phyloP scores from a whole-genome alignment of 2,888 invertebrate species.

The Labia minor region DNA sequence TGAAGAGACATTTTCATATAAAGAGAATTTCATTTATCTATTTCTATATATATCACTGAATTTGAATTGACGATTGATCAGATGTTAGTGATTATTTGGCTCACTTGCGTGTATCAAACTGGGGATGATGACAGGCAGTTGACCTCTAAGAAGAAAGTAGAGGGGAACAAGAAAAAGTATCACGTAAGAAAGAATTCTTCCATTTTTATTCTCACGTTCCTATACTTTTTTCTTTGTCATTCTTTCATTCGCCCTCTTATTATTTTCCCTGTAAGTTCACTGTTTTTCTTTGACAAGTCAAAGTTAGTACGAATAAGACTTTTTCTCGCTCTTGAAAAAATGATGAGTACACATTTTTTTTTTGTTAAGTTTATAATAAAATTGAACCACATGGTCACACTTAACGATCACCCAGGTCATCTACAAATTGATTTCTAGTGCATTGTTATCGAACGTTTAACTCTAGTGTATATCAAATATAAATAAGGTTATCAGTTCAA shows the following conservation, averaged over 20 bases:
- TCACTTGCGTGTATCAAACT: too few relatives aligned
- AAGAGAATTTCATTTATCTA: background rate
- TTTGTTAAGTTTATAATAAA: background rate
- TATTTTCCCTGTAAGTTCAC: background rate
- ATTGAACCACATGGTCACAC: background rate
- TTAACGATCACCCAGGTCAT: background rate
- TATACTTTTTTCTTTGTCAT: background rate
- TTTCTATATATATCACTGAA: background rate
- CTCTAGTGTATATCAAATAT: too few relatives aligned
- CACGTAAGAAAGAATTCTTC: background rate
- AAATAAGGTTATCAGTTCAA: too few relatives aligned
- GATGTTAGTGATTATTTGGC: too few relatives aligned
- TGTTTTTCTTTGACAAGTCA: conserved; percentile 13
- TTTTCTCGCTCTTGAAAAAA: background rate
- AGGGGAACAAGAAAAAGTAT: background rate
- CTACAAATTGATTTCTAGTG: too few relatives aligned
- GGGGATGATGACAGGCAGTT: background rate
- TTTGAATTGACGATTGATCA: too few relatives aligned
- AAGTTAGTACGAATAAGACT: background rate
- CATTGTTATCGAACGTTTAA: too few relatives aligned
- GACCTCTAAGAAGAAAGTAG: background rate
- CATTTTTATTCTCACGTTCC: background rate
- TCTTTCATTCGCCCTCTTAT: conserved; percentile 4
- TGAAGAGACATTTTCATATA: background rate
- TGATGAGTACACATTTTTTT: background rate